phyloP scores from a whole-genome alignment of 2,888 invertebrate genomes.

The Epinotia nisella region DNA sequence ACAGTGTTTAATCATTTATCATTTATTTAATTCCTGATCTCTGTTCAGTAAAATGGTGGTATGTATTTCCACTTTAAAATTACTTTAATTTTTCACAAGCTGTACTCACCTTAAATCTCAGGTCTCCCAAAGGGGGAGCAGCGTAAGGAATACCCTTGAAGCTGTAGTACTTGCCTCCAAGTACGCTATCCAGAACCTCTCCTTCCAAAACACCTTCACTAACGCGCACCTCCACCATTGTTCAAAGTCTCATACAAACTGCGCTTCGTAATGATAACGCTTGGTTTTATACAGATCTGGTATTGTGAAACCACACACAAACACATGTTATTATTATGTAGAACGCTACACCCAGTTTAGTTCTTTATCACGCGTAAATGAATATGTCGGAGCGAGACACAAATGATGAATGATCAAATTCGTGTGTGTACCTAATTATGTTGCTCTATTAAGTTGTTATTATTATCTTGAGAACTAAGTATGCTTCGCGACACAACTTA shows the following conservation, averaged over 20 bases:
- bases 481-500: no score
- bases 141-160: slow-evolving; percentile 73
- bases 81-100: no score
- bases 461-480: no score
- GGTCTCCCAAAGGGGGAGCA: slow-evolving; percentile 66
- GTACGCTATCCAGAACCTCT: slow-evolving; percentile 35
- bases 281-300: slow-evolving; percentile 1
- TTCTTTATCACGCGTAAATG: no score
- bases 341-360: background rate
- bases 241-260: background rate
- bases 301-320: background rate
- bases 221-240: slow-evolving; percentile 22
- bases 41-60: background rate
- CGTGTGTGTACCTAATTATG: no score
- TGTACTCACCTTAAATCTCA: slow-evolving; percentile 68
- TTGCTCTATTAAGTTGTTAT: no score
- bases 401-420: no score
- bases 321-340: background rate
- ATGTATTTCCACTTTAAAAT: background rate
- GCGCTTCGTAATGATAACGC: slow-evolving; percentile 1
- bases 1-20: no score
- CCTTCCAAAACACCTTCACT: slow-evolving; percentile 36
- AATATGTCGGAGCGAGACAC: no score
- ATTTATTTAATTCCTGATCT: no score
- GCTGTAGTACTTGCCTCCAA: slow-evolving; percentile 49